Percentiles rank a stretch among this genome's conserved stretches.
phyloP scores from a whole-genome alignment of 1,140 invertebrate genomes.

The Lanistes nyassanus region DNA sequence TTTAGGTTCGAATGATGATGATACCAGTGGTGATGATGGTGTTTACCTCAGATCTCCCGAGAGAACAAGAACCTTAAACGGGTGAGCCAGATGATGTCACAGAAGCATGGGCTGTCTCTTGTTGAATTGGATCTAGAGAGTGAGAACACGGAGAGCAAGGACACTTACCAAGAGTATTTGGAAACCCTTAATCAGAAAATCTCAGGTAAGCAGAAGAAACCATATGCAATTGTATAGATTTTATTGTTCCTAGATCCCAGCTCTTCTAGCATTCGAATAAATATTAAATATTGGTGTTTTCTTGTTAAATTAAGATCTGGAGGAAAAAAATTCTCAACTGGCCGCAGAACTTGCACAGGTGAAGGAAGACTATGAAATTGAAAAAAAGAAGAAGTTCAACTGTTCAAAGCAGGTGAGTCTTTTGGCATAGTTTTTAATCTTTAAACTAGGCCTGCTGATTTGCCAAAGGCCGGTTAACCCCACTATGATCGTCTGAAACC shows the following conservation, averaged over 20 bases:
- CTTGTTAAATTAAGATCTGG: neutral
- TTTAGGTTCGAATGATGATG: too few species aligned
- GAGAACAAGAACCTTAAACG: conserved; percentile 11
- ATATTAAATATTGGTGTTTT: neutral
- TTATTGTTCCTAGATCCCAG: neutral
- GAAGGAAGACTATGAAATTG: conserved; percentile 15
- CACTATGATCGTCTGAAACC: too few species aligned
- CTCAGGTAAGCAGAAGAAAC: neutral
- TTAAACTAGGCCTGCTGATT: too few species aligned
- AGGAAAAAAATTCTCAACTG: conserved; percentile 8
- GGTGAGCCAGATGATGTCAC: conserved; percentile 1
- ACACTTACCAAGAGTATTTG: neutral
- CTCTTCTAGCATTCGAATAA: neutral
- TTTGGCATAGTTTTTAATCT: too few species aligned
- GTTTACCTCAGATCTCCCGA: neutral
- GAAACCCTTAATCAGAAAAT: conserved; percentile 12
- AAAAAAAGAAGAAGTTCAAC: neutral
- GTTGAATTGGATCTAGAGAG: too few species aligned
- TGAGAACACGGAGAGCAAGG: neutral
- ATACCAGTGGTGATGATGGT: too few species aligned
- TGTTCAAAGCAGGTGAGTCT: conserved; percentile 2
- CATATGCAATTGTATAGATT: too few species aligned
- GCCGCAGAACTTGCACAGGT: neutral
- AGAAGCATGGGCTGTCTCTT: neutral
- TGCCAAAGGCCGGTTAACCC: too few species aligned